A percentile compares a stretch with the other conserved stretches of the same genome.
phyloP scores from a whole-genome alignment of 1,140 invertebrate genomes.

The Drosophila athabasca region DNA sequence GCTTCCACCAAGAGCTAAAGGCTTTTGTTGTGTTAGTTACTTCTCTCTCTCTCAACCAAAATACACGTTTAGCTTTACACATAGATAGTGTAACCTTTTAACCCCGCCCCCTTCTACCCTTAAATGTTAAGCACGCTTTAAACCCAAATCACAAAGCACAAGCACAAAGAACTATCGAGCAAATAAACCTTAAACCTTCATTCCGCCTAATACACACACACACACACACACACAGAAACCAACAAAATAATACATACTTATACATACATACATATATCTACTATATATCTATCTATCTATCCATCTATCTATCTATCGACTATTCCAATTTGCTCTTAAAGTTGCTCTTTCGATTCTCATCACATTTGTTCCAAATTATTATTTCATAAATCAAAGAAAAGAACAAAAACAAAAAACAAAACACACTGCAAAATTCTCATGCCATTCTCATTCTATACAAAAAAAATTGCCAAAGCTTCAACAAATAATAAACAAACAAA shows the following conservation, averaged over 20 bases:
- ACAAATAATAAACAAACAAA: constrained; percentile 42
- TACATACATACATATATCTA: too few relatives aligned
- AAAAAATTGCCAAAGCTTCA: constrained; percentile 58
- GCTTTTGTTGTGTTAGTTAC: constrained; percentile 36
- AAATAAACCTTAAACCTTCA: too few relatives aligned
- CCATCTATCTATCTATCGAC: too few relatives aligned
- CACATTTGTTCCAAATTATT: constrained; percentile 16
- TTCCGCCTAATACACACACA: too few relatives aligned
- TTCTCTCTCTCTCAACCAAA: neutral
- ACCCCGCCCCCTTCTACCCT: too few relatives aligned
- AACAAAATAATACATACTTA: too few relatives aligned
- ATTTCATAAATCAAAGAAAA: constrained; percentile 10
- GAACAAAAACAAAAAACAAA: constrained; percentile 32
- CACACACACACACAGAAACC: too few relatives aligned
- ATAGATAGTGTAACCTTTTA: too few relatives aligned
- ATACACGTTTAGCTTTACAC: constrained; percentile 24
- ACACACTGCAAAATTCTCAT: constrained; percentile 74
- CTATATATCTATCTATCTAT: too few relatives aligned
- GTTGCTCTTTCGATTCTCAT: constrained; percentile 27
- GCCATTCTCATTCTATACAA: constrained; percentile 60
- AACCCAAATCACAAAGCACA: constrained; percentile 24
- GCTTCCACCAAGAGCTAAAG: neutral
- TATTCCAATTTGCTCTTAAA: neutral
- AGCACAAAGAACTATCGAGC: constrained; percentile 17
- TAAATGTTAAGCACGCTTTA: constrained; percentile 36